phyloP scores from a whole-genome alignment of 2,888 invertebrate genomes.

The Seira musarum region DNA sequence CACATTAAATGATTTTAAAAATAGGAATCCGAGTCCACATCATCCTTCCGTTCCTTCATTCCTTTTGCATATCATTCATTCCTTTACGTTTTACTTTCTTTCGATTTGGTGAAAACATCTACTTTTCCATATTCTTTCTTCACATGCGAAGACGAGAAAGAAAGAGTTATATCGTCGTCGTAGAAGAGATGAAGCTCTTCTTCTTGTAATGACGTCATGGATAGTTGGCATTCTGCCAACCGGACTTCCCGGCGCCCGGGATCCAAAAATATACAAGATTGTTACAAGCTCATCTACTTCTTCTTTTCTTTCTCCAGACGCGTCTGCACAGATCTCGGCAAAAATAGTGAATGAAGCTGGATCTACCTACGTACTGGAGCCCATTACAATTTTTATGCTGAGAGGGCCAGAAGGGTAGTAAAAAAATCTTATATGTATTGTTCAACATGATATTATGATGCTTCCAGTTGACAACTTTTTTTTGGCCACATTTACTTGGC shows the following conservation, averaged over 20 bases:
- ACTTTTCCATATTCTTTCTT: slow-evolving; percentile 7
- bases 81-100: slow-evolving; percentile 25
- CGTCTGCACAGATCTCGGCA: neutral
- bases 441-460: slow-evolving; percentile 32
- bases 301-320: slow-evolving; percentile 22
- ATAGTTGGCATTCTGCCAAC: slow-evolving; percentile 66
- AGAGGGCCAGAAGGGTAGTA: no score
- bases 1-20: no score
- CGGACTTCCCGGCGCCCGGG: slow-evolving; percentile 67
- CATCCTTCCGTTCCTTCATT: no score
- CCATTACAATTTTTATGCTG: no score
- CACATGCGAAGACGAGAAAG: slow-evolving; percentile 13
- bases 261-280: slow-evolving; percentile 62
- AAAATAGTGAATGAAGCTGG: no score
- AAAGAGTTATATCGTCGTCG: slow-evolving; percentile 17
- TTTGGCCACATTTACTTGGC: slow-evolving; percentile 51
- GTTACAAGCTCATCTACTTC: slow-evolving; percentile 12
- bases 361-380: no score
- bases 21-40: no score
- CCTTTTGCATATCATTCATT: slow-evolving; percentile 12
- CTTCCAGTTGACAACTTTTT: slow-evolving; percentile 42
- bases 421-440: neutral
- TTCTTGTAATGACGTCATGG: slow-evolving; percentile 62
- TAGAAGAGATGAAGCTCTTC: slow-evolving; percentile 33
- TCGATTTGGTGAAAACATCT: slow-evolving; percentile 22